These are phyloP conservation scores for Amphimallon solstitiale DNA, from an alignment of 2,888 invertebrate species.

Conservation along the genomic window DNA sequence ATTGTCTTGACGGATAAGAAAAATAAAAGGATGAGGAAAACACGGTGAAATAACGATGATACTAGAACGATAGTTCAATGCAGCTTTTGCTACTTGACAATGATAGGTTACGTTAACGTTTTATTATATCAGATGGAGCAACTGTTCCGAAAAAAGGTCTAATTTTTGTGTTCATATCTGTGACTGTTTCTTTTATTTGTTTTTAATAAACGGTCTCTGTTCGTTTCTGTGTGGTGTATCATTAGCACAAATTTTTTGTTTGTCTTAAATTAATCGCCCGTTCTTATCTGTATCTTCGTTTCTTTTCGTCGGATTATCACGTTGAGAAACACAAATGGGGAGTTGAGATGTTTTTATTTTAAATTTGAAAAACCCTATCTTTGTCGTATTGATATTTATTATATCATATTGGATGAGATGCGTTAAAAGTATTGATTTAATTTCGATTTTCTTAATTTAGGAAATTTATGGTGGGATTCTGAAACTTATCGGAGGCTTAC, in stretches of 20 bases:
- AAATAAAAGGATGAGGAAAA: neutral
- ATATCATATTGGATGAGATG: no score
- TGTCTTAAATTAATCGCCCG: conserved; percentile 12
- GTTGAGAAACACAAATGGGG: neutral
- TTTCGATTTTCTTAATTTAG: no score
- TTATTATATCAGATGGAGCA: conserved; percentile 14
- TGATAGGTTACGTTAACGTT: conserved; percentile 28
- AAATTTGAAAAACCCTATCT: neutral
- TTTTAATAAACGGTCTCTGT: conserved; percentile 37
- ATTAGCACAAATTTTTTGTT: conserved; percentile 7
- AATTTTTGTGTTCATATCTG: conserved; percentile 30
- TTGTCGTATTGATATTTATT: no score
- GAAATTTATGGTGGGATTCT: no score
- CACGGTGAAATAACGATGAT: neutral
- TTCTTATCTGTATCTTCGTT: conserved; percentile 14
- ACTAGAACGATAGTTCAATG: neutral
- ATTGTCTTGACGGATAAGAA: conserved; percentile 3
- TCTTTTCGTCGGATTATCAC: conserved; percentile 9
- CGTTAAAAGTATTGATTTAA: no score
- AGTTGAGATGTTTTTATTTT: neutral
- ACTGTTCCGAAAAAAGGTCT: conserved; percentile 11
- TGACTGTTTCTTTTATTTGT: conserved; percentile 41
- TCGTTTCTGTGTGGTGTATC: neutral
- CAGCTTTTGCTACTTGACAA: conserved; percentile 25
- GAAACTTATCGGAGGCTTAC: no score